Conservation (phyloP, 2,888 invertebrate species). For the Acholoe squamosa region DNA sequence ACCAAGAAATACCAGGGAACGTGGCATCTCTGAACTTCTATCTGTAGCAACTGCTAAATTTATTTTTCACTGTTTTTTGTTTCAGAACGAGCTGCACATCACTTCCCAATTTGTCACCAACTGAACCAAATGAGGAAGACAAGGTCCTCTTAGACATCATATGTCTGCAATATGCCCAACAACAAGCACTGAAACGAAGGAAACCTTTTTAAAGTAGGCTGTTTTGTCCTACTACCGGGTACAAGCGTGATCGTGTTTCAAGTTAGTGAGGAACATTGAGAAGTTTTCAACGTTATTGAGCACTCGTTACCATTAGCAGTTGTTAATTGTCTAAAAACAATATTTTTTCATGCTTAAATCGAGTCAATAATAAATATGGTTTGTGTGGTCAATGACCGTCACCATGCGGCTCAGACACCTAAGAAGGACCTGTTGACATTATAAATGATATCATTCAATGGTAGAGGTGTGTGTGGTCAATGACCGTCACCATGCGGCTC, state of each 20-base stretch:
- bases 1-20: no score
- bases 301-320: no score
- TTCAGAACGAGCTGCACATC: neutral
- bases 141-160: neutral
- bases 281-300: neutral
- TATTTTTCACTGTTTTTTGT: neutral
- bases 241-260: neutral
- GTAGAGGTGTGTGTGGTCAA: no score
- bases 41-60: neutral
- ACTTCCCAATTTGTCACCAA: neutral
- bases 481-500: no score
- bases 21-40: neutral
- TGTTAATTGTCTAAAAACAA: no score
- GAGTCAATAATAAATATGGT: no score
- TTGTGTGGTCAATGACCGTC: no score
- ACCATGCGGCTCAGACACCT: no score
- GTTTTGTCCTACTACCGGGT: no score
- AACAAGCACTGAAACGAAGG: neutral
- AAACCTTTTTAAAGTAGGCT: neutral
- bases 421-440: no score
- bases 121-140: neutral
- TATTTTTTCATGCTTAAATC: no score
- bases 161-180: constrained; percentile 25
- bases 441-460: no score
- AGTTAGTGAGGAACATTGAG: neutral